Conservation (phyloP, 2,797 vertebrate genomes). For the Lutjanus campechanus region DNA sequence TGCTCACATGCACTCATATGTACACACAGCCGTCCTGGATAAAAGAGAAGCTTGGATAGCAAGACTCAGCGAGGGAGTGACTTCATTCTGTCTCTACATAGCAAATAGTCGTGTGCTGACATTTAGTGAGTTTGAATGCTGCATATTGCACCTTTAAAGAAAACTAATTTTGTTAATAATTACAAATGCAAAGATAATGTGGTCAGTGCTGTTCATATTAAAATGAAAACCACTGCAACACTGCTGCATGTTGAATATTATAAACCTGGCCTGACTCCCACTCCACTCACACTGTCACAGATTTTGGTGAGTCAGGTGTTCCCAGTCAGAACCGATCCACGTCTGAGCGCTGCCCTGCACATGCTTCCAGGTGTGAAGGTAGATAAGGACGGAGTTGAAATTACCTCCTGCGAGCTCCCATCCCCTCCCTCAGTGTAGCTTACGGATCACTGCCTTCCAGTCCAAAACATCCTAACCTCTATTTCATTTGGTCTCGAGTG, state of each 20-base stretch:
- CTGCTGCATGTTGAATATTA: constrained; percentile 14
- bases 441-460: constrained; percentile 34
- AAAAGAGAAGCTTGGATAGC: too few species aligned
- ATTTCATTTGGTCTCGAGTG: constrained; percentile 32
- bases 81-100: too few species aligned
- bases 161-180: background rate
- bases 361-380: constrained; percentile 69
- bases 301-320: constrained; percentile 59
- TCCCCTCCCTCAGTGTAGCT: background rate
- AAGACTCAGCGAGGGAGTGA: too few species aligned
- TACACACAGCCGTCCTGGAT: too few species aligned
- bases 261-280: constrained; percentile 14
- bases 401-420: constrained; percentile 45
- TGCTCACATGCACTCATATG: too few species aligned
- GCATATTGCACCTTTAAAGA: background rate
- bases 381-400: constrained; percentile 70
- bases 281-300: constrained; percentile 15
- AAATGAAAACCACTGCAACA: background rate
- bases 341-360: constrained; percentile 35
- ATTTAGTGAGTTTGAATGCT: too few species aligned
- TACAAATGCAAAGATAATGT: background rate
- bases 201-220: background rate
- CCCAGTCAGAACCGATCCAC: constrained; percentile 50
- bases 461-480: constrained; percentile 35
- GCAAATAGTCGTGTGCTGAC: too few species aligned